These are phyloP conservation scores for Dromiciops gliroides DNA, from an alignment of 2,113 vertebrate genomes.

Conservation along the genomic window DNA sequence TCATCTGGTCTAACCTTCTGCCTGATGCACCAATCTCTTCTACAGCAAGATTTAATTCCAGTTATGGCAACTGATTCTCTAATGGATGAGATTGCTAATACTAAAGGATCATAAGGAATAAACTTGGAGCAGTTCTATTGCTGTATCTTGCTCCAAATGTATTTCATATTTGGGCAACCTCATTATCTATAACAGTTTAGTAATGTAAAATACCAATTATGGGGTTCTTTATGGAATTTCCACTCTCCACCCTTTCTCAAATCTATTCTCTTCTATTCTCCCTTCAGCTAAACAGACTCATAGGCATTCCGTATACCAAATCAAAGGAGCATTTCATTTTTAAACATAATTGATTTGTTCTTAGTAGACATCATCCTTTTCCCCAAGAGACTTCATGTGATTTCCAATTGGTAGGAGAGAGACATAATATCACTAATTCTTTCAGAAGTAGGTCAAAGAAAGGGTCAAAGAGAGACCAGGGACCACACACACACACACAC, in stretches of 20 bases:
- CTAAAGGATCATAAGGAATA: slow-evolving; percentile 2
- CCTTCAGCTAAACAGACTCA: not conserved
- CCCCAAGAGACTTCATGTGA: not conserved
- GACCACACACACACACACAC: not conserved
- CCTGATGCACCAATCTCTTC: not conserved
- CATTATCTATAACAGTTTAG: not conserved
- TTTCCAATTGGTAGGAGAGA: not conserved
- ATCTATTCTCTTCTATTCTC: not conserved
- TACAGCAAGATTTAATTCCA: not conserved
- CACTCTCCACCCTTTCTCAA: not conserved
- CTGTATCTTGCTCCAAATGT: not conserved
- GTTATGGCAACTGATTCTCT: not conserved
- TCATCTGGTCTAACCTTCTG: not conserved
- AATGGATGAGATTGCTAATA: not conserved
- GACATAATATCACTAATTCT: not conserved
- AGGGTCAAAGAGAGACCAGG: not conserved
- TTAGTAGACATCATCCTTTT: not conserved
- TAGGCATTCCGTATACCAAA: not conserved
- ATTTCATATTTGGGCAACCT: not conserved
- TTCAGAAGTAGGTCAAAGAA: slow-evolving; percentile 42
- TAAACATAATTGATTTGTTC: not conserved
- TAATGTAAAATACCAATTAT: not conserved
- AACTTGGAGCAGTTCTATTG: not conserved
- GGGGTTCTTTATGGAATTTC: not conserved
- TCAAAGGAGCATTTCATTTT: not conserved